These are phyloP conservation scores for Aproaerema taeniolella DNA, from an alignment of 2,888 invertebrate species.

Conservation along the genomic window DNA sequence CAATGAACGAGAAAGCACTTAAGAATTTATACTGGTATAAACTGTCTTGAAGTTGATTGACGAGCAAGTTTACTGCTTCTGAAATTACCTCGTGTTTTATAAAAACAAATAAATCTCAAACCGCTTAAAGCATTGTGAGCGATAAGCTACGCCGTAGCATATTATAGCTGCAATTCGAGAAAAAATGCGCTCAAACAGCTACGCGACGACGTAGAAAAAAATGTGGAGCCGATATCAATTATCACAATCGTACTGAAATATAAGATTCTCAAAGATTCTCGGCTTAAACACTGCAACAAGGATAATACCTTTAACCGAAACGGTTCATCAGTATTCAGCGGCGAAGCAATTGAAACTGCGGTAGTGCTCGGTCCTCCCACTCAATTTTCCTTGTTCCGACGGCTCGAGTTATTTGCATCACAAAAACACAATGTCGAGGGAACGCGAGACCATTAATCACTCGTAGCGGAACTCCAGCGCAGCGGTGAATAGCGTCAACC, in stretches of 20 bases:
- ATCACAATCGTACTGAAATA: no score
- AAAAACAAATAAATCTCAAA: no score
- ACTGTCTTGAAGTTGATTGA: not conserved
- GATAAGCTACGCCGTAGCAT: no score
- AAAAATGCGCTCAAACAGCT: no score
- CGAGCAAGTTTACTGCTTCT: not conserved
- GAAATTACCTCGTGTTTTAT: no score
- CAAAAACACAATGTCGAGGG: slow-evolving; percentile 75
- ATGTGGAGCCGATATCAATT: no score
- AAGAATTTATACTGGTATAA: not conserved
- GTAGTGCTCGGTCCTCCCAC: slow-evolving; percentile 67
- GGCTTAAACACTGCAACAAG: slow-evolving; percentile 46
- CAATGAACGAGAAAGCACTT: not conserved
- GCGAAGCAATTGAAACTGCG: slow-evolving; percentile 73
- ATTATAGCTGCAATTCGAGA: no score
- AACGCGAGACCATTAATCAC: slow-evolving; percentile 73
- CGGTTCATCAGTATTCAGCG: slow-evolving; percentile 74
- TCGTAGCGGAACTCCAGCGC: slow-evolving; percentile 60
- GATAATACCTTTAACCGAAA: slow-evolving; percentile 60
- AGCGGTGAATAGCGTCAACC: slow-evolving; percentile 64
- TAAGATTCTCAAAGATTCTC: no score
- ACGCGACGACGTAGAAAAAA: no score
- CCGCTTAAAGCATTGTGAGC: no score
- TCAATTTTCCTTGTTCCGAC: slow-evolving; percentile 74
- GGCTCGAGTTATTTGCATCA: slow-evolving; percentile 76